Evolutionary conservation across 2,888 invertebrate species (phyloP), one percentile per base, ranked within the genome.

Genomic region (Sylvicola cinctus): DNA sequence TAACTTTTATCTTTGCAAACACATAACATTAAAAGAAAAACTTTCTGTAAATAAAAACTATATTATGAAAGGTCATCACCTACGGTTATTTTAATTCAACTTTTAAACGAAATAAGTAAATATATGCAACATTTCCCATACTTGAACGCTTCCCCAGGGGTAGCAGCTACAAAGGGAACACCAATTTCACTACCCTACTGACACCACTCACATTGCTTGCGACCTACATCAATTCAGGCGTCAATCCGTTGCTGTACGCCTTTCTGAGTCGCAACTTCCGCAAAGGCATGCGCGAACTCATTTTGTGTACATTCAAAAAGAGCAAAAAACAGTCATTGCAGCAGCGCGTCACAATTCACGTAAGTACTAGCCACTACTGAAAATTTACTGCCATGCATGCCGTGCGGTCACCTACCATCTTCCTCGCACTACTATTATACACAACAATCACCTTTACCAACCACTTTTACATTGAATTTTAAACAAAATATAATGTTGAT

Each of bases 161-260:
- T 41, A 62, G 62, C 34, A 66, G 65, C 40, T 76, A 75, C 54
- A 64, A 70, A 42, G 78, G 77, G 40, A 66, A 70, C 45, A 71
- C 74, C 40, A 70, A 75, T 48, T 77, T 81, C 51, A 76, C 78
- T 48, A 73, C 74, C 6, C 60, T 80, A 13, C 64, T 87, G 39
- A 84, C 85, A 8, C 87, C 88, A 2, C 65, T 84, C 39, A 84
- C 85, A 16, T 87, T 83, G 56, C 69, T 90, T 39, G 68, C 85
- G 44, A 73, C 87, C 29, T 91, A 87, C 54, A 73, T 81, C 56
- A 88, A 90, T 62, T 87, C 85, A 13, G 88, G 78, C 32, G 70
- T 90, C 41, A 90, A 91, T 59, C 90, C 90, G 0, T 61, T 90
- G 34, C 65, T 91, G 7, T 91, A 90, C 58, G 88, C 88, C 3